These are phyloP conservation scores for Sebastes fasciatus DNA, from an alignment of 2,113 vertebrate genomes.

Conservation along the genomic window DNA sequence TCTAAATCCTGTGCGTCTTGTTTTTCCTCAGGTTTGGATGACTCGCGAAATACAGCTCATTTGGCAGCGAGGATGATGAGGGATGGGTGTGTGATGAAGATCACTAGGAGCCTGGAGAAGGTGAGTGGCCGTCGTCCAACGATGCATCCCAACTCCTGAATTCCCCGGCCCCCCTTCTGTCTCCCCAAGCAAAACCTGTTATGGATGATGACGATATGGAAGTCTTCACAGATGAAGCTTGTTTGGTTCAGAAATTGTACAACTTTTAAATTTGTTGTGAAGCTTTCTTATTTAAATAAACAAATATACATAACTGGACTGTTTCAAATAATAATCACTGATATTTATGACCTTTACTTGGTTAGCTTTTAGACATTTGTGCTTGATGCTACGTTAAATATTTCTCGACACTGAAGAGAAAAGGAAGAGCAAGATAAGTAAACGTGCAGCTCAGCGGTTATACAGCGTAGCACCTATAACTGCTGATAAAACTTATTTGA, in stretches of 20 bases:
- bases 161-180: neutral
- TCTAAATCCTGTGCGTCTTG: neutral
- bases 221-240: neutral
- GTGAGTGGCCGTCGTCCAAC: slow-evolving; percentile 85
- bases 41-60: slow-evolving; percentile 92
- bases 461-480: neutral
- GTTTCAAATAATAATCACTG: neutral
- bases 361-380: neutral
- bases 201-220: neutral
- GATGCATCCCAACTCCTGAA: slow-evolving; percentile 22
- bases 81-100: slow-evolving; percentile 92
- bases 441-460: neutral
- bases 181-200: neutral
- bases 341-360: neutral
- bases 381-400: neutral
- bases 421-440: neutral
- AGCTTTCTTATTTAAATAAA: slow-evolving; percentile 47
- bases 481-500: neutral
- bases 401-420: neutral
- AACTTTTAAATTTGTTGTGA: neutral
- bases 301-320: slow-evolving; percentile 1
- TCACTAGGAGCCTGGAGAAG: slow-evolving; percentile 89
- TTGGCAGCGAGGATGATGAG: slow-evolving; percentile 92
- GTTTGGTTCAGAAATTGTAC: neutral
- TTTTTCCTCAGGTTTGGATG: slow-evolving; percentile 89